These are phyloP conservation scores for Oncorhynchus nerka DNA, from an alignment of 2,113 vertebrate genomes.

Conservation along the genomic window DNA sequence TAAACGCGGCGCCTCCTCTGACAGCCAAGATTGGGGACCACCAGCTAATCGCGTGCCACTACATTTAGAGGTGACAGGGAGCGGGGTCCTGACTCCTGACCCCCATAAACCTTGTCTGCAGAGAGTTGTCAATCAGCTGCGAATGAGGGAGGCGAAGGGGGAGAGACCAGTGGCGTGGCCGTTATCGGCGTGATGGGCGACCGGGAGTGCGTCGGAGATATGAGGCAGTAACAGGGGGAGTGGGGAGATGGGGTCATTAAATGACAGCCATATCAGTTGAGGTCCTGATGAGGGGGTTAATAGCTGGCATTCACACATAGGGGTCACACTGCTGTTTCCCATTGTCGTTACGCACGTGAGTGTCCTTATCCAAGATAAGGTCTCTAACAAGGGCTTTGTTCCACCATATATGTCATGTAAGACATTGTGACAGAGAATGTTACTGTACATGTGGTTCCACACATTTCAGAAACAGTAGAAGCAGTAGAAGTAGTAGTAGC, in stretches of 20 bases:
- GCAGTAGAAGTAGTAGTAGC: too few species aligned
- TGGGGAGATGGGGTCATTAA: constrained; percentile 15
- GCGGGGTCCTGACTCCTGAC: constrained; percentile 64
- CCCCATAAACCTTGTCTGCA: constrained; percentile 65
- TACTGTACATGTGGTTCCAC: too few species aligned
- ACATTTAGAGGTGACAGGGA: constrained; percentile 65
- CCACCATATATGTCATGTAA: too few species aligned
- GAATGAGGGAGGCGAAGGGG: constrained; percentile 25
- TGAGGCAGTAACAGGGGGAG: constrained; percentile 16
- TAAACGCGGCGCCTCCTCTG: constrained; percentile 32
- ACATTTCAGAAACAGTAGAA: too few species aligned
- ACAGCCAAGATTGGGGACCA: constrained; percentile 54
- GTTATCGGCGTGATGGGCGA: constrained; percentile 56
- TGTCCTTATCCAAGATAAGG: not conserved
- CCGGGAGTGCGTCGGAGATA: constrained; percentile 35
- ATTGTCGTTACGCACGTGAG: constrained; percentile 48
- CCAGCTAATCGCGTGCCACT: constrained; percentile 48
- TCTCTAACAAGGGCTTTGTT: not conserved
- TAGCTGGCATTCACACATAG: constrained; percentile 47
- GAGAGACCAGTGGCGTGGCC: constrained; percentile 34
- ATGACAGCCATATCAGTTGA: constrained; percentile 40
- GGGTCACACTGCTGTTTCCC: constrained; percentile 59
- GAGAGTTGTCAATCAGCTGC: constrained; percentile 63
- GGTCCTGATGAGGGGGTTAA: constrained; percentile 37
- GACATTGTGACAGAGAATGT: too few species aligned